Evolutionary conservation across 2,888 invertebrate genomes (phyloP), one percentile per base, ranked within the genome.

Genomic region (Rosalia funebris): DNA sequence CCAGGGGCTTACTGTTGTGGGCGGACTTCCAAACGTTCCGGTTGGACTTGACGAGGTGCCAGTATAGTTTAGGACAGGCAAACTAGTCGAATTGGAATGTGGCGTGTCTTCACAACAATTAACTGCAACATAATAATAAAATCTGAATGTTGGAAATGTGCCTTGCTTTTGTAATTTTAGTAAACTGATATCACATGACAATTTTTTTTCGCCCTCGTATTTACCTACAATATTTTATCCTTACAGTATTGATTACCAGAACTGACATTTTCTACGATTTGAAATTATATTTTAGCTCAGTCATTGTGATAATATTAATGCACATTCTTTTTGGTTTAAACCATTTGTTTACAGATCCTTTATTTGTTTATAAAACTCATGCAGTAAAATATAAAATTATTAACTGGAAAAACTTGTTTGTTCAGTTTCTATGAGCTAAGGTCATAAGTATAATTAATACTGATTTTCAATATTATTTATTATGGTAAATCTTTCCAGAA

Each of bases 1-100:
- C 41, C 57, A 62, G 47, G 68, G 55, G 62, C 45, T 62, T 41
- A 46, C 17, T 44, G 62, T 66, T 52, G 65, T 74, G 71, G 76
- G 73, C 71, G 74, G 75, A 74, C 62, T 71, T 63, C 57, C 68
- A 46, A 63, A 52, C 57, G 65, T 50, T 55, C 70, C 71, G 57
- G 60, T 65, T 20, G 66, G 55, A 46, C 64, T 44, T 54, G 66
- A 65, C 16, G 63, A 63, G 31, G 46, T 59, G 44, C 55, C 57
- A 31, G 41, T 63, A 16, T 54, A 36, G 44, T 65, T 69, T 32
- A 64, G 48, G 14, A 48, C 41, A 32, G 65, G 58, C 50, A 63
- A 48, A 37, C 63, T 60, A 46, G 71, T 65, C 31, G 61, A 41
- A 47, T 60, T 72, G 71, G 76, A 75, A 72, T 71, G 67, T 69